Evolutionary conservation across 2,888 invertebrate species (phyloP).

Genomic region (Auanema freiburgensis): DNA sequence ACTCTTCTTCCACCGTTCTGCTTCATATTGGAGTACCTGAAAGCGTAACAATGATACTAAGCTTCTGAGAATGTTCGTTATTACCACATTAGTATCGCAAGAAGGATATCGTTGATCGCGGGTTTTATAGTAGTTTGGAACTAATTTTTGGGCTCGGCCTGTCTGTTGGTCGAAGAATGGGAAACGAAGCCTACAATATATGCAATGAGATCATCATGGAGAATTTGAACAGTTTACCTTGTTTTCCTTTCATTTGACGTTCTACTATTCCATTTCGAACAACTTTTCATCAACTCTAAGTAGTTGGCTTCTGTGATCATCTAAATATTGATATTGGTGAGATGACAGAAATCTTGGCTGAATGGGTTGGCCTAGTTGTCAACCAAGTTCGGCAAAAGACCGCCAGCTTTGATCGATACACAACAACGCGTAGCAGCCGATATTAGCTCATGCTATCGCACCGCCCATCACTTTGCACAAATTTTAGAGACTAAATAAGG

Average conservation of each 20-base stretch:
- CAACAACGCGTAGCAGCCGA: no score
- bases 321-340: no score
- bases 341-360: no score
- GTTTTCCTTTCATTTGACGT: constrained; percentile 46
- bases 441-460: no score
- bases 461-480: no score
- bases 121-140: constrained; percentile 42
- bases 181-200: constrained; percentile 28
- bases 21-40: constrained; percentile 49
- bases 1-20: constrained; percentile 53
- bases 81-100: constrained; percentile 44
- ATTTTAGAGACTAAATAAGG: no score
- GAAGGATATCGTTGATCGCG: constrained; percentile 41
- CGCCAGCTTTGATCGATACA: no score
- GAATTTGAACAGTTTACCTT: constrained; percentile 19
- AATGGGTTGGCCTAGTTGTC: no score
- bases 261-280: constrained; percentile 58
- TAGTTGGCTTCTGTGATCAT: constrained; percentile 56
- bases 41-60: constrained; percentile 6
- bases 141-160: constrained; percentile 55
- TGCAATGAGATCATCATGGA: not conserved
- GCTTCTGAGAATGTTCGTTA: not conserved
- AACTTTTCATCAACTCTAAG: constrained; percentile 60
- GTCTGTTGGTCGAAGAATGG: constrained; percentile 61
- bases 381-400: no score